Conservation (phyloP, 2,113 vertebrate genomes). For the Lepus europaeus region DNA sequence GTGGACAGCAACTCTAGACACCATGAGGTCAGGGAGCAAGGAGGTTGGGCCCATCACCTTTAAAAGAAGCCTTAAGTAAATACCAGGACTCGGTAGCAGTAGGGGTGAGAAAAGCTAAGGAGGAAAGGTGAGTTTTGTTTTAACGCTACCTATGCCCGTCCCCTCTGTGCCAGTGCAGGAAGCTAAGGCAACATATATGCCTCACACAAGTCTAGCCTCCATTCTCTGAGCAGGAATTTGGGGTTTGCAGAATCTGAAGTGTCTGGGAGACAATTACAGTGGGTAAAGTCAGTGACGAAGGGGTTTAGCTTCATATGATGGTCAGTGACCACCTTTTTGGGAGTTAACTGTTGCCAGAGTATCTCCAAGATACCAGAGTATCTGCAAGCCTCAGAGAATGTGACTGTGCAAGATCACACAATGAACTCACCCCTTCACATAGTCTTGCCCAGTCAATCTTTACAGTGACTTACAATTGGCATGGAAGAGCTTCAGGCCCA, state of each 20-base stretch:
- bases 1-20: too few species aligned
- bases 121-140: not conserved
- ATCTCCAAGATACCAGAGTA: not conserved
- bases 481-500: rapidly evolving
- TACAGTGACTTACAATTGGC: not conserved
- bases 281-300: not conserved
- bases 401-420: not conserved
- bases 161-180: not conserved
- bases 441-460: not conserved
- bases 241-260: not conserved
- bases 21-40: not conserved
- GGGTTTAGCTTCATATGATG: not conserved
- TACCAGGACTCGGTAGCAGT: not conserved
- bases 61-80: not conserved
- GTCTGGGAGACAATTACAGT: not conserved
- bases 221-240: not conserved
- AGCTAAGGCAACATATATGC: not conserved
- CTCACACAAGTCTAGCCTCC: not conserved
- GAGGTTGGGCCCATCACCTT: not conserved
- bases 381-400: not conserved
- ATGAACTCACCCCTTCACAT: not conserved
- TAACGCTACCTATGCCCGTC: not conserved
- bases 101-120: not conserved
- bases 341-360: not conserved
- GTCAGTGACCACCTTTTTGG: not conserved